Evolutionary conservation across 2,888 invertebrate species (phyloP), one percentile per base, ranked within the genome.

Genomic region (Crepidodera aurea): DNA sequence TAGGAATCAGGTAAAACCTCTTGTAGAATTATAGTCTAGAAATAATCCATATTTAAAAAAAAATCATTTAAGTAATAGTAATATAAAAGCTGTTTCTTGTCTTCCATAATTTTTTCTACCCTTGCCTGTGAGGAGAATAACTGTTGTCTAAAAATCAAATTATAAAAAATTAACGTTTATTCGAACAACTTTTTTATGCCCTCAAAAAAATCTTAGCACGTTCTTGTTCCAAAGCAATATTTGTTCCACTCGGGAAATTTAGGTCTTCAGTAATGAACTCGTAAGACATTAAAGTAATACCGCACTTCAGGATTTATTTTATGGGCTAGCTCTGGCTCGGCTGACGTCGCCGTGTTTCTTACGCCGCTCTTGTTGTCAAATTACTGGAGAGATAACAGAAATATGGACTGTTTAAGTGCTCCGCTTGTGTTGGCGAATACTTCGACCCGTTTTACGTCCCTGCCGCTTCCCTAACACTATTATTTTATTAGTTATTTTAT

Each of bases 251-350:
- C 59, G 53, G 18, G 48, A 42, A 62, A 65, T 65, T 62, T 62
- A 65, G 62, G 46, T 60, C 34, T 37, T 51, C 22, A 40, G 60
- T 65, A 62, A 65, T 62, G 62, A 62, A 65, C 60, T 59, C 59
- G 55, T 46, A 37, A 61, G 51, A 51, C 61, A 61, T 60, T 60
- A 55, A 55, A 61, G 51, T 56, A 50, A 56, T 56, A 51, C 55
- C 42, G 50, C 61, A 56, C 51, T 56, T 51, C 42, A 34, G 34
- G 61, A 61, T 61, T 55, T 61, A 61, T 61, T 61, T 61, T 51
- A 61, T 44, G 55, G 42, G 37, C 55, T 22, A 44, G 15, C 37
- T 34, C 39, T 39, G 39, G 39, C 48, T 57, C 37, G 46, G 48
- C 56, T 48, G 56, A 57, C 56, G 18, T 57, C 56, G 46, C 39